Base-by-base conservation (phyloP, 2,888 invertebrate species). In the Drosophila meridionalis region DNA sequence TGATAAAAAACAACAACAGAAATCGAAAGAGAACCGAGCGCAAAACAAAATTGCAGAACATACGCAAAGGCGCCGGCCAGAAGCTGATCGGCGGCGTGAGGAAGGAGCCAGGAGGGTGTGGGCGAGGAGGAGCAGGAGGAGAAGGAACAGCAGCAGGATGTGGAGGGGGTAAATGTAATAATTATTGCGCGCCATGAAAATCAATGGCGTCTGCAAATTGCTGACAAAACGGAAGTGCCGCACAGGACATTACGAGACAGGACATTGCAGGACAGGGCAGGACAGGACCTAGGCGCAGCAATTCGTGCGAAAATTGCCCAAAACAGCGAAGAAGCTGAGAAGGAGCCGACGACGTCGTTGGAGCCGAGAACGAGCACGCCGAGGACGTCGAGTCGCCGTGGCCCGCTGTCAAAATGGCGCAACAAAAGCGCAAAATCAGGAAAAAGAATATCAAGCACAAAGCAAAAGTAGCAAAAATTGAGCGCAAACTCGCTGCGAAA, bases 391-490 rank as follows among this genome's bases (percentile, higher is more conserved):
- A 20, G 20, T 50, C 67, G 65, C 47, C 69, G 69, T 62, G 26
- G 78, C 34, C 68, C 69, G 70, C 71, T 71, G 73, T 70, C 73
- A 73, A 76, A 81, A 75, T 78, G 73, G 76, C 70, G 81, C 77
- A 86, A 86, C 89, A 88, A 86, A 89, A 89, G 84, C 77, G 81
- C 90, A 83, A 87, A 85, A 83, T 70, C 80, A 78, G 83, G 83
- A 80, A 79, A 81, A 81, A 80, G 83, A 78, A 87, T 86, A 81
- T 74, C 76, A 52, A 52, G 79, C 84, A 74, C 79, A 84, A 84
- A 81, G 79, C 89, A 89, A 87, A 87, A 87, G 89, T 81, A 87
- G 86, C 81, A 75, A 87, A 89, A 89, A 90, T 86, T 87, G 80
- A 90, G 86, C 87, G 90, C 85, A 86, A 82, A 85, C 90, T 85